These are phyloP conservation scores for Agrotis clavis DNA, from an alignment of 2,888 invertebrate genomes.

Conservation along the genomic window DNA sequence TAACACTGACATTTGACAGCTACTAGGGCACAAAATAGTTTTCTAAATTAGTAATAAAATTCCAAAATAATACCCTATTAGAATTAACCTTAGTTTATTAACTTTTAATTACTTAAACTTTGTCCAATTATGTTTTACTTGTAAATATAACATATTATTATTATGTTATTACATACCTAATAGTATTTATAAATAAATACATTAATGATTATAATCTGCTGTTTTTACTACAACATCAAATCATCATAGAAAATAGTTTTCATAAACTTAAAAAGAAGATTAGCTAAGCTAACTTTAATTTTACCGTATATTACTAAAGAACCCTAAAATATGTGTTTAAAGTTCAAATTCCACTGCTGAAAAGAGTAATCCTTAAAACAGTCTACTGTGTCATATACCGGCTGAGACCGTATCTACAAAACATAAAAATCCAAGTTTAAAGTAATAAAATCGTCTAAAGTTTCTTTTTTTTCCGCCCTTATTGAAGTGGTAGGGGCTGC, in stretches of 20 bases:
- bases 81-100: not conserved
- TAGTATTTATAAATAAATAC: slow-evolving; percentile 30
- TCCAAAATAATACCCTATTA: not conserved
- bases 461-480: no score
- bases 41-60: no score
- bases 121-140: slow-evolving; percentile 1
- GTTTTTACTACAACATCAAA: not conserved
- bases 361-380: no score
- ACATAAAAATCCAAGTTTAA: no score
- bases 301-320: not conserved
- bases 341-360: no score
- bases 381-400: no score
- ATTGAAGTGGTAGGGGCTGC: no score
- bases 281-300: not conserved
- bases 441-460: no score
- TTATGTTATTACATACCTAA: not conserved
- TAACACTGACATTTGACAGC: slow-evolving; percentile 7
- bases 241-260: not conserved
- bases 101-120: no score
- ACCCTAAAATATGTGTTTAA: not conserved
- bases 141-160: slow-evolving; percentile 18
- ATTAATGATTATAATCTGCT: not conserved
- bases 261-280: not conserved
- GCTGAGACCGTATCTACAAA: no score
- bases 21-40: no score